A percentile compares a stretch with the other conserved stretches of the same genome.
Evolutionary conservation across 2,888 invertebrate genomes (phyloP).

Genomic region (Ichneumoninae sp.): DNA sequence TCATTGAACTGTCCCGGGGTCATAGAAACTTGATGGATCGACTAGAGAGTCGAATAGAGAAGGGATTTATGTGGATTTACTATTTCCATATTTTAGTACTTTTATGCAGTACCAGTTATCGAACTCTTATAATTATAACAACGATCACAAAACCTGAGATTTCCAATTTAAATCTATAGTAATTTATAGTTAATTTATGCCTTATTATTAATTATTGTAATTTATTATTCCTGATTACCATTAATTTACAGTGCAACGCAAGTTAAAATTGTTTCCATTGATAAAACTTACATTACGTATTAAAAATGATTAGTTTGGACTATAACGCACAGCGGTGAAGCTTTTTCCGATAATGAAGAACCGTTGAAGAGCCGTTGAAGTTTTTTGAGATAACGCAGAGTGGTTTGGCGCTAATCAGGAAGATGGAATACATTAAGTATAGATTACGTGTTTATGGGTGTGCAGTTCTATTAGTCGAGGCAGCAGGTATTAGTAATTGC

Average conservation of each 20-base stretch:
- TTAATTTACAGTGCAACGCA: no score
- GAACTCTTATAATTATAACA: not conserved
- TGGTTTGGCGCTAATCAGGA: not conserved
- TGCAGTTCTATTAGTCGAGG: conserved; percentile 1
- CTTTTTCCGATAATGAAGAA: not conserved
- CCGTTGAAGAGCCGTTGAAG: not conserved
- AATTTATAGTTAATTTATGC: no score
- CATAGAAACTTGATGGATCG: not conserved
- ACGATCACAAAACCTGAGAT: not conserved
- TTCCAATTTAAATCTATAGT: not conserved
- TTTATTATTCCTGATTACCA: no score
- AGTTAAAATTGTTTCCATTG: no score
- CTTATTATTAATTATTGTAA: no score
- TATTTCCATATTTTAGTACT: not conserved
- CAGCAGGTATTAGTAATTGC: conserved; percentile 32
- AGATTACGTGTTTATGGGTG: not conserved
- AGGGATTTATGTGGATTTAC: not conserved
- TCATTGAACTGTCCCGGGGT: conserved; percentile 30
- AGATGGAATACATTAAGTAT: not conserved
- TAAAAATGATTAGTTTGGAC: no score
- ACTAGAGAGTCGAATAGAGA: not conserved
- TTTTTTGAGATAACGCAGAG: not conserved
- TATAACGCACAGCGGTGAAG: no score
- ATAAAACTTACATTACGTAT: no score
- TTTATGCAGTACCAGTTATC: not conserved